These are phyloP conservation scores for Mactra quadrangularis DNA, from an alignment of 1,140 invertebrate species.

Conservation along the genomic window DNA sequence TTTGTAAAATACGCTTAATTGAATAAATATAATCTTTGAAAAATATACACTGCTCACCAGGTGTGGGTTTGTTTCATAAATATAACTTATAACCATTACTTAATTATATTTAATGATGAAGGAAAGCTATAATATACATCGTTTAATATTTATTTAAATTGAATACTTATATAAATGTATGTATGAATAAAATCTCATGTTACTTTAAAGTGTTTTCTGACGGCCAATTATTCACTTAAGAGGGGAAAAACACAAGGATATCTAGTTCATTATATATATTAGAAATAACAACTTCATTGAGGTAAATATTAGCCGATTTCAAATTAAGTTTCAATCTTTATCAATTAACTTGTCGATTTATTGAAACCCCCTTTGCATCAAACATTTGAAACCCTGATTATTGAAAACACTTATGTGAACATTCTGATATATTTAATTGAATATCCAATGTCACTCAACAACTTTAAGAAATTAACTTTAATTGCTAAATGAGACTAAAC, in stretches of 20 bases:
- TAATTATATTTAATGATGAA: neutral
- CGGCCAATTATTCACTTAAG: neutral
- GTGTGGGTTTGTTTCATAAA: no score
- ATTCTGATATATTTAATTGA: slow-evolving; percentile 38
- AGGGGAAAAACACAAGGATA: neutral
- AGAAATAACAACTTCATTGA: slow-evolving; percentile 12
- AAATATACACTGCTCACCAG: no score
- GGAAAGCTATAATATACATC: neutral
- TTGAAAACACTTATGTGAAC: no score
- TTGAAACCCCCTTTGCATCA: neutral
- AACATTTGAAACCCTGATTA: no score
- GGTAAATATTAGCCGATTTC: slow-evolving; percentile 38
- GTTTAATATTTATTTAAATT: neutral
- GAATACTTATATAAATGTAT: no score
- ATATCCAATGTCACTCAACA: slow-evolving; percentile 42
- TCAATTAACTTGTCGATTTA: slow-evolving; percentile 34
- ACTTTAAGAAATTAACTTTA: slow-evolving; percentile 33
- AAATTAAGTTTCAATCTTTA: slow-evolving; percentile 43
- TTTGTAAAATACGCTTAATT: no score
- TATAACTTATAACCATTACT: neutral
- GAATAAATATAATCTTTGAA: no score
- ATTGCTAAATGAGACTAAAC: slow-evolving; percentile 2
- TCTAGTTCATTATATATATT: slow-evolving; percentile 3
- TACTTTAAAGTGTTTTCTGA: neutral
- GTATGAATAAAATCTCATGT: neutral